Percentiles rank a stretch among this genome's conserved stretches.
phyloP scores from a whole-genome alignment of 2,888 invertebrate genomes.

The Stenodera caucasica region DNA sequence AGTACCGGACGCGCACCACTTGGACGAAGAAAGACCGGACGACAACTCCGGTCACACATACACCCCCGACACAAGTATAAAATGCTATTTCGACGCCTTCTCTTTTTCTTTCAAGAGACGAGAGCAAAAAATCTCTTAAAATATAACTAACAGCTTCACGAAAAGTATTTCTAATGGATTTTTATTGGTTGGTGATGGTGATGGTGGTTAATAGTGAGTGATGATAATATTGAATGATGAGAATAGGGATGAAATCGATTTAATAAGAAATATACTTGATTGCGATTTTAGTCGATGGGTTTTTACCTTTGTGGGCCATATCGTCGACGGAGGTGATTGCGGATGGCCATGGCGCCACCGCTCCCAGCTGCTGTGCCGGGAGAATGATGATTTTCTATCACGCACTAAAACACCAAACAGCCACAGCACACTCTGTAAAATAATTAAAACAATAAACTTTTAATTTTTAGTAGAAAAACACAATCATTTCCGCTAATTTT shows the following conservation, averaged over 20 bases:
- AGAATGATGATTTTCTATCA: constrained; percentile 62
- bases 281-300: constrained; percentile 25
- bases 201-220: neutral
- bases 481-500: no score
- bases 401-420: constrained; percentile 17
- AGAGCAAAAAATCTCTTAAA: constrained; percentile 37
- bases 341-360: constrained; percentile 81
- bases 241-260: no score
- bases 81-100: neutral
- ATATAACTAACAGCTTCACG: constrained; percentile 40
- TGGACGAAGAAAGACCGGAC: constrained; percentile 39
- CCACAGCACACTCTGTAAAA: constrained; percentile 26
- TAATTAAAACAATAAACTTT: constrained; percentile 16
- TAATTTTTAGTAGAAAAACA: neutral
- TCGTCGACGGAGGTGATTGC: constrained; percentile 79
- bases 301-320: constrained; percentile 84
- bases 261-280: no score
- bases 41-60: constrained; percentile 38
- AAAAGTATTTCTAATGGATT: constrained; percentile 30
- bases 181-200: neutral
- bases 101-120: neutral
- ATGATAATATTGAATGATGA: neutral
- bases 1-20: constrained; percentile 54
- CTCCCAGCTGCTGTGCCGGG: constrained; percentile 76
- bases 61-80: constrained; percentile 18